These are phyloP conservation scores for Cryptocephalus moraei DNA, from an alignment of 2,888 invertebrate species.

Conservation along the genomic window DNA sequence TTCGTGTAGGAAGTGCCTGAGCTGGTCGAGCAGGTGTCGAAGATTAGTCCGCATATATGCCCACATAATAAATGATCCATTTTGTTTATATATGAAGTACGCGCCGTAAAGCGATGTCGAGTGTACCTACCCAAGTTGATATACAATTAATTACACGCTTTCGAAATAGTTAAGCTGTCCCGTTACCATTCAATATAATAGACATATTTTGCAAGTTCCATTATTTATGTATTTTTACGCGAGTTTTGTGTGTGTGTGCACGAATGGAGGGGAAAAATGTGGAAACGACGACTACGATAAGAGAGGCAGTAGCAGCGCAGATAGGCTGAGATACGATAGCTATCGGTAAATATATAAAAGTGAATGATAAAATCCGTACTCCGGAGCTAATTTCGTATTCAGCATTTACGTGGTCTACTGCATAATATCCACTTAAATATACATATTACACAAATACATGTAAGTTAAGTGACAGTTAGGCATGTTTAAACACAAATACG, in stretches of 20 bases:
- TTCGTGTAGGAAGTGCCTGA: no score
- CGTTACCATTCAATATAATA: no score
- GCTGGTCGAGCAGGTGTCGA: no score
- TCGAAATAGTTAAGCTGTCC: no score
- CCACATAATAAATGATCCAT: no score
- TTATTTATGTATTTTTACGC: background rate
- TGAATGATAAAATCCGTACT: constrained; percentile 17
- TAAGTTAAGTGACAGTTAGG: constrained; percentile 29
- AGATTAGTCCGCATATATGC: no score
- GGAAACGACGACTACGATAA: constrained; percentile 3
- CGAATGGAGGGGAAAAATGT: no score
- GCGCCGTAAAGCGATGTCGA: no score
- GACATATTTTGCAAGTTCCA: background rate
- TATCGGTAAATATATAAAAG: constrained; percentile 17
- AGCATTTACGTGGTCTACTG: constrained; percentile 23
- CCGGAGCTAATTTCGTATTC: constrained; percentile 20
- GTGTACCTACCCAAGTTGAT: no score
- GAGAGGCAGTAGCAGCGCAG: constrained; percentile 6
- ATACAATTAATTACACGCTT: no score
- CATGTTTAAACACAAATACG: constrained; percentile 30
- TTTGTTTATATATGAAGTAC: no score
- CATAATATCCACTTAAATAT: constrained; percentile 28
- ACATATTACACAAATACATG: constrained; percentile 30
- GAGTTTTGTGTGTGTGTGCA: no score
- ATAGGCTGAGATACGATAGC: constrained; percentile 16